Base-by-base conservation (phyloP, 2,888 invertebrate species). In the Scrobipalpa costella region DNA sequence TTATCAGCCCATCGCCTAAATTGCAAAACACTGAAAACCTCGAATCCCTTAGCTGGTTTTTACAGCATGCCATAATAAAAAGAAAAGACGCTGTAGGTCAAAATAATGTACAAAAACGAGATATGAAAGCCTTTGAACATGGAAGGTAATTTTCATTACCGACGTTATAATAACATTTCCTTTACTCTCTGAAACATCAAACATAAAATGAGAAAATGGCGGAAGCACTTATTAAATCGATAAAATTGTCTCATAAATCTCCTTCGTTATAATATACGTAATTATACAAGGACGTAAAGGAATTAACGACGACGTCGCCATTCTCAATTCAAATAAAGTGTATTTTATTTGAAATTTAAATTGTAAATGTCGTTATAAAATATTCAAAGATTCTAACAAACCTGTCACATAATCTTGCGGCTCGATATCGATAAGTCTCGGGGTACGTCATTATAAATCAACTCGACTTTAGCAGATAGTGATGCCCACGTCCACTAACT, bases 381-480 rank as follows among this genome's bases (percentile, higher is more conserved):
- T 71, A 74, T 74, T 72, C 69, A 73, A 65, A 67, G 63, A 70
- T 72, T 71, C 67, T 70, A 69, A 79, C 77, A 72, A 74, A 74
- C 75, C 73, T 74, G 79, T 75, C 75, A 68, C 71, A 71, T 76
- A 75, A 74, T 74, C 77, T 73, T 69, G 70, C 68, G 67, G 71
- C 73, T 78, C 80, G 78, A 81, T 84, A 86, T 89, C 88, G 88
- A 89, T 90, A 90, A 88, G 73, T 90, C 87, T 88, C 80, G 79
- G 69, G 69, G 76, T 73, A 77, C 88, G 86, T 87, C 90, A 84
- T 84, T 86, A 88, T 89, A 90, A 90, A 89, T 90, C 90, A 88
- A 80, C 73, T 73, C 73, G 79, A 81, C 79, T 84, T 82, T 83
- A 76, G 76, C 76, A 74, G 85, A 84, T 89, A 90, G 89, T 88